Base-by-base conservation (phyloP, 92 coral and sea anemone species). In the Porites divaricata region DNA sequence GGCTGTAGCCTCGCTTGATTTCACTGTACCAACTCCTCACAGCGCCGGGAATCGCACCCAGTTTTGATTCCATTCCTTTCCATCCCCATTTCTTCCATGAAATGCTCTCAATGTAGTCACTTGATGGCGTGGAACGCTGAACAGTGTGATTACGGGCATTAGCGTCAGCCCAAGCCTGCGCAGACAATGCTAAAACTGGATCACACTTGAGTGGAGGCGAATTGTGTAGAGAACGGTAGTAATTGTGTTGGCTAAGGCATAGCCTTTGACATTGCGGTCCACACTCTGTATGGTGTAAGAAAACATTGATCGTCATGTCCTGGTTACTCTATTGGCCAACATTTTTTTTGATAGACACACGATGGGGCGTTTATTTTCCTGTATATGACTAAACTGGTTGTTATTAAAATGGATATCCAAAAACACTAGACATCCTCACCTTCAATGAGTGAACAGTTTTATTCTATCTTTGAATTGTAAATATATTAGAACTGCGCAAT, bases 71-170 rank as follows among this genome's bases (percentile, higher is more conserved):
- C 78, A 83, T 78, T 22, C 90, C 93, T 53, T 73, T 58, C 93
- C 95, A 92, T 9, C 88, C 88, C 95, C 95, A 92, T 59, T 82
- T 65, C 77, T 92, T 92, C 93, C 95, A 92, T 9, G 95, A 86
- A 49, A 92, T 89, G 78, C 90, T 92, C 70, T 89, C 93, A 17
- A 74, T 84, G 26, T 75, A 63, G 48, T 63, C 54, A 17, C 81
- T 83, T 49, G 85, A 67, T 21, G 76, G 76, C 25, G 51, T 71
- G 9, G 90, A 89, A 35, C 85, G 67, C 66, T 76, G 88, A 4
- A 74, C 63, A 51, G 74, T 52, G 11, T 84, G 83, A 20, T 79
- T 61, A 53, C 13, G 83, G 19, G 93, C 97, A 21, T 82, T 88
- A 57, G 35, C 50, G 78, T 88, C 86, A 8, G 95, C 83, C 97